Conservation (phyloP, 2,797 vertebrate genomes). For the Hypotaenidia philippensis region DNA sequence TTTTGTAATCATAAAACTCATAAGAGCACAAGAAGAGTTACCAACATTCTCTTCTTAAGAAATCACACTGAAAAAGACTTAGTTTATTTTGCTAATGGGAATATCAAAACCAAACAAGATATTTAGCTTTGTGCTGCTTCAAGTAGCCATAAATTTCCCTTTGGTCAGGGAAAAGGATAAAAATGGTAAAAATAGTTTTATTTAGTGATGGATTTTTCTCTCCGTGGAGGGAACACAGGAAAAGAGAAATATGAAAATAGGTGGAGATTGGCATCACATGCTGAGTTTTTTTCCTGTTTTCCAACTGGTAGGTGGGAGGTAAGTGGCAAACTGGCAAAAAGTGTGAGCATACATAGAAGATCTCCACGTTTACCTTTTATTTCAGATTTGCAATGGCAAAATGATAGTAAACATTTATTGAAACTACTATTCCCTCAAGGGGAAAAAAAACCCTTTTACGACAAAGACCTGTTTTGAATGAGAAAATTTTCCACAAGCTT, state of each 20-base stretch:
- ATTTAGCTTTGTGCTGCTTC: not conserved
- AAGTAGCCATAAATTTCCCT: not conserved
- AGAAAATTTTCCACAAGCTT: not conserved
- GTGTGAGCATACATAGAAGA: constrained; percentile 60
- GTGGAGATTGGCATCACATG: constrained; percentile 37
- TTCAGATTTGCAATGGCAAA: constrained; percentile 22
- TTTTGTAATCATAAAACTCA: not conserved
- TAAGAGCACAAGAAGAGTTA: not conserved
- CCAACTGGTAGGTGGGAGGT: constrained; percentile 72
- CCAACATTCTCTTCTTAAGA: not conserved
- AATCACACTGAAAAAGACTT: fast-evolving
- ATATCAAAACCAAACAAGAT: not conserved
- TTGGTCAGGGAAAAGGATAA: not conserved
- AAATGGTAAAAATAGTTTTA: not conserved
- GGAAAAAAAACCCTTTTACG: not conserved
- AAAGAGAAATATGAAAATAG: constrained; percentile 53
- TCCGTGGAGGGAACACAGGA: not conserved
- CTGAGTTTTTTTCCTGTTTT: not conserved
- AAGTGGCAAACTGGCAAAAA: constrained; percentile 65
- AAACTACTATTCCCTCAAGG: not conserved
- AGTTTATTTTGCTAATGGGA: fast-evolving
- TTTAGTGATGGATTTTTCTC: not conserved
- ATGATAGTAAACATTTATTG: constrained; percentile 52
- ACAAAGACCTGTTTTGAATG: not conserved
- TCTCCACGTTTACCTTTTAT: constrained; percentile 56